These are phyloP conservation scores for Andrena fulva DNA, from an alignment of 2,888 invertebrate genomes.

Conservation along the genomic window DNA sequence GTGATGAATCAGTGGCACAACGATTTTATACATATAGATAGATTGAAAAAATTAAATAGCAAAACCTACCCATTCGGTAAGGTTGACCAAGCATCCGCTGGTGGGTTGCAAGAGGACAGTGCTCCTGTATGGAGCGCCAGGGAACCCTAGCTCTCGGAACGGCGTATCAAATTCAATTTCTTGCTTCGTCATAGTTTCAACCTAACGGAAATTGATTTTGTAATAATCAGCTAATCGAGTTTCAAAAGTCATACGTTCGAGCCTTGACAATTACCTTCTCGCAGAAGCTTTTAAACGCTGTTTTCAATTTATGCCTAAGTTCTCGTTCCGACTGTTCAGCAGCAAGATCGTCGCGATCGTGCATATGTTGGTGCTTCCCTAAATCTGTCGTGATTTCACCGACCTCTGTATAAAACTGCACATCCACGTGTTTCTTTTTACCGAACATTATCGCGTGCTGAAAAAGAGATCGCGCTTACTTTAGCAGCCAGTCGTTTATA, in stretches of 20 bases:
- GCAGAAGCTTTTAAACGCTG: slow-evolving; percentile 99
- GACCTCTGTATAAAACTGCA: slow-evolving; percentile 99
- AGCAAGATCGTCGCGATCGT: slow-evolving; percentile 99
- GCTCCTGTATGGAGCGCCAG: slow-evolving; percentile 98
- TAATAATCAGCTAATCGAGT: neutral
- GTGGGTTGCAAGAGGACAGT: slow-evolving; percentile 99
- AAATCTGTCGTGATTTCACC: slow-evolving; percentile 99
- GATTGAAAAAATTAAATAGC: neutral
- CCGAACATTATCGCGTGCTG: slow-evolving; percentile 99
- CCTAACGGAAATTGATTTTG: slow-evolving; percentile 81
- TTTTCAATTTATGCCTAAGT: slow-evolving; percentile 97
- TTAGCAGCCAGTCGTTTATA: neutral
- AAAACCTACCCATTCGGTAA: slow-evolving; percentile 95
- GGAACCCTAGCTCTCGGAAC: slow-evolving; percentile 98
- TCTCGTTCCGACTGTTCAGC: slow-evolving; percentile 99
- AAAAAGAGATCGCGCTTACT: slow-evolving; percentile 11
- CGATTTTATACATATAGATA: too few species aligned
- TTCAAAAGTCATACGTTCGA: neutral
- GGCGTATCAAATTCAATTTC: slow-evolving; percentile 99
- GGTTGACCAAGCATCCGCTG: slow-evolving; percentile 97
- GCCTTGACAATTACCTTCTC: slow-evolving; percentile 89
- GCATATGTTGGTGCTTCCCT: slow-evolving; percentile 99
- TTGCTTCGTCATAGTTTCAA: slow-evolving; percentile 97
- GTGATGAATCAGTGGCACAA: too few species aligned
- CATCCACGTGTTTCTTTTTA: slow-evolving; percentile 99